phyloP scores from a whole-genome alignment of 2,888 invertebrate species.

The Oligia strigilis region DNA sequence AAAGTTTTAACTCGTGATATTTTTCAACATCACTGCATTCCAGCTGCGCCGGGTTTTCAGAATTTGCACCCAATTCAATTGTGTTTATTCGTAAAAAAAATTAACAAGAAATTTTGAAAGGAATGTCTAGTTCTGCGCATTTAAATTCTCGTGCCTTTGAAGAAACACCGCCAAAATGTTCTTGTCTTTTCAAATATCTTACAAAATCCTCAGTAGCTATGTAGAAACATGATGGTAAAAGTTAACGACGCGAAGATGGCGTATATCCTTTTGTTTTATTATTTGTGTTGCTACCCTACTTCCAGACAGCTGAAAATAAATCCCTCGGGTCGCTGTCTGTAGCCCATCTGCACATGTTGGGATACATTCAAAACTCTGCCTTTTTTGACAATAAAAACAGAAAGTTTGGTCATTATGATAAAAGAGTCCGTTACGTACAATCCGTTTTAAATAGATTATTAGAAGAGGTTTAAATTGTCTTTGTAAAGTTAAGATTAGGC shows the following conservation, averaged over 20 bases:
- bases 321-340: slow-evolving; percentile 44
- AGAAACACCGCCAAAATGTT: background rate
- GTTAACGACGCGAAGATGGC: slow-evolving; percentile 39
- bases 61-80: slow-evolving; percentile 19
- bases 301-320: slow-evolving; percentile 67
- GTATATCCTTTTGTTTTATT: slow-evolving; percentile 60
- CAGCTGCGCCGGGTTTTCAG: background rate
- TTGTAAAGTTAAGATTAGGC: background rate
- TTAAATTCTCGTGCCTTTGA: slow-evolving; percentile 19
- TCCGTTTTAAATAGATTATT: background rate
- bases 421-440: background rate
- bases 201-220: background rate
- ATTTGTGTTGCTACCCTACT: slow-evolving; percentile 60
- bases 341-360: slow-evolving; percentile 59
- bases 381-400: slow-evolving; percentile 25
- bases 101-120: background rate
- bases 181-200: slow-evolving; percentile 3
- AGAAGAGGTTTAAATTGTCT: background rate
- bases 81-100: slow-evolving; percentile 10
- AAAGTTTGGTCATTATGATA: slow-evolving; percentile 11
- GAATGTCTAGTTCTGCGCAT: slow-evolving; percentile 8
- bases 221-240: slow-evolving; percentile 8
- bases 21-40: slow-evolving; percentile 28
- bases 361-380: slow-evolving; percentile 30
- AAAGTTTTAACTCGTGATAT: slow-evolving; percentile 43